These are phyloP conservation scores for Struthidea cinerea DNA, from an alignment of 2,113 vertebrate genomes.

Conservation along the genomic window DNA sequence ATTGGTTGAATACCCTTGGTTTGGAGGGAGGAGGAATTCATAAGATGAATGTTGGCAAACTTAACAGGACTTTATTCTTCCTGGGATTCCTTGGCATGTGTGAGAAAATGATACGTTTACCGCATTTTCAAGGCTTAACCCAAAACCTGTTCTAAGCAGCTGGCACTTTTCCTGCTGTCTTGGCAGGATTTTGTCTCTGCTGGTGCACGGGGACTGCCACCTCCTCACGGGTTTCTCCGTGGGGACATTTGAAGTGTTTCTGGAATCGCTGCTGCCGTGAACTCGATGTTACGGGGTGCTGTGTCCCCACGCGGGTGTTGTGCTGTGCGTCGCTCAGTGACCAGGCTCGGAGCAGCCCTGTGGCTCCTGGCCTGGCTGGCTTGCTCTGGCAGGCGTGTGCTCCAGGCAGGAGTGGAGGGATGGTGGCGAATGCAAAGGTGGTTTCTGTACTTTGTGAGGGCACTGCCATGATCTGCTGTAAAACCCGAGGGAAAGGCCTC, in stretches of 20 bases:
- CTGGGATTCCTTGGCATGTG: not conserved
- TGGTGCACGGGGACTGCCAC: not conserved
- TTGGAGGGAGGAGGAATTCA: not conserved
- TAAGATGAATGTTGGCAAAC: not conserved
- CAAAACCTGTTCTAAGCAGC: not conserved
- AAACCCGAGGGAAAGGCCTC: not conserved
- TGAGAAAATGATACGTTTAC: not conserved
- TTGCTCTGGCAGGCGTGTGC: not conserved
- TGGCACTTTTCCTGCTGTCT: not conserved
- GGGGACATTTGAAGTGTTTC: not conserved
- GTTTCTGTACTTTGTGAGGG: not conserved
- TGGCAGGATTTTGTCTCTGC: not conserved
- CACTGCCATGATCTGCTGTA: rapidly evolving
- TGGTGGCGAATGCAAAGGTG: rapidly evolving
- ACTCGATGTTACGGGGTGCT: not conserved
- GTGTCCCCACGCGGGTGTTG: not conserved
- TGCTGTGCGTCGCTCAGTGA: not conserved
- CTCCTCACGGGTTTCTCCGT: rapidly evolving
- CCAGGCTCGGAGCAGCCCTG: not conserved
- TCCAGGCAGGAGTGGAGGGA: not conserved
- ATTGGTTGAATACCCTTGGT: not conserved
- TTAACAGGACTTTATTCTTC: not conserved
- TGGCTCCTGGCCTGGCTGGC: not conserved
- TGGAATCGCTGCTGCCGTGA: not conserved
- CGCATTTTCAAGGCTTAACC: not conserved